phyloP scores from a whole-genome alignment of 2,797 vertebrate genomes.

The Crocodylus rhombifer region DNA sequence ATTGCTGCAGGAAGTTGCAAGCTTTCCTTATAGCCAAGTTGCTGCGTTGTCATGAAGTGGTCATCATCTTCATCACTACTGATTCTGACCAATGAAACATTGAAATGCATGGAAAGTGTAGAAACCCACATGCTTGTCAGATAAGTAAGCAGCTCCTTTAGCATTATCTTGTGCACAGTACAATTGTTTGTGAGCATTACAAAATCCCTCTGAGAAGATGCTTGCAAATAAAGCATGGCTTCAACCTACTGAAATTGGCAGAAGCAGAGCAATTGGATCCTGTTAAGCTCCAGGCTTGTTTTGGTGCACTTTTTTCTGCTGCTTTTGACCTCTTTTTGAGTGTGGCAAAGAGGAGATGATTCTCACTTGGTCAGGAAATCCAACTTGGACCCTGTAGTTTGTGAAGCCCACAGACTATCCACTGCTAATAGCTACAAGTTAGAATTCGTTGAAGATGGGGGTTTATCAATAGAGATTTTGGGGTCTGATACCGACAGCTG shows the following conservation, averaged over 20 bases:
- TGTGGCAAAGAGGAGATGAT: no score
- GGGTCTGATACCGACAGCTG: no score
- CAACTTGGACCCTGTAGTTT: no score
- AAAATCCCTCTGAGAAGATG: neutral
- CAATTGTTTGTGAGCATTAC: rapidly evolving
- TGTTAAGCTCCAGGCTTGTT: neutral
- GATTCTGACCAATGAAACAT: no score
- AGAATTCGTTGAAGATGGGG: no score
- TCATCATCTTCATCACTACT: no score
- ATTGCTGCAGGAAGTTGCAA: rapidly evolving
- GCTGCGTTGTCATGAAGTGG: neutral
- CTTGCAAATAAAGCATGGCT: neutral
- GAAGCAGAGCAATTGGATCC: neutral
- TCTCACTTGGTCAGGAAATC: no score
- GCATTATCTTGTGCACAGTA: neutral
- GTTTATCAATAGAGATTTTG: no score
- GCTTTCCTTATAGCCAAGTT: rapidly evolving
- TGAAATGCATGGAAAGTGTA: neutral
- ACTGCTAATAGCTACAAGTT: no score
- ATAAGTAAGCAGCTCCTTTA: neutral
- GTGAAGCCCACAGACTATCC: no score
- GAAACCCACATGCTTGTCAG: neutral
- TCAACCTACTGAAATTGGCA: neutral
- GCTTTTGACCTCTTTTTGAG: no score
- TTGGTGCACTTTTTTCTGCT: no score